Base-by-base conservation (phyloP, 2,797 vertebrate species). In the Rhabdophis nuchalis region DNA sequence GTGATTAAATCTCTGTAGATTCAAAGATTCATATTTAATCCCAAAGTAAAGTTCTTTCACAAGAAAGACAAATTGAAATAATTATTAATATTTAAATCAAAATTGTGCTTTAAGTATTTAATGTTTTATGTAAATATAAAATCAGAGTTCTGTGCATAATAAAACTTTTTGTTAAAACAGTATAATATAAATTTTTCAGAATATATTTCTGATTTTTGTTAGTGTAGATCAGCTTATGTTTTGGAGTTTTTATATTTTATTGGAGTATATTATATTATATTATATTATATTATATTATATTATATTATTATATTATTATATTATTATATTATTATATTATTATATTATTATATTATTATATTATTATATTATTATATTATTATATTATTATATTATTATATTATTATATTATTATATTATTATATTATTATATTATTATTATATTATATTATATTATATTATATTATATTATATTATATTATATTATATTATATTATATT, bases 1-100 rank as follows among this genome's bases (percentile, higher is more conserved):
- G 86, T 87, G 86, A 82, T 82, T 52, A 64, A 90, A 12, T 86
- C 46, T 77, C 57, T 23, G n/a, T 86, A 86, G 89, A 57, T 72
- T 11, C 82, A 23, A 50, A 72, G 25, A 16, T 89, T 89, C 53
- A 89, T 72, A 12, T 50, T 90, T 91, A 77, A 93, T 94, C 92
- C 14, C 12, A 25, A 53, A 93, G 27, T 0, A 0, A 1, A 25
- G 7, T 4, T 0, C 68, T 4, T 77, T 93, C 56, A 86, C 18
- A n/a, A 82, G 1, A 90, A 88, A 68, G 94, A 46, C 72, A 82
- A 82, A 82, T 82, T 25, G 23, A 82, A 82, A 41, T 46, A 82
- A 20, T 46, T 16, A 18, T 46, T 6, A 57, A 20, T 57, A 57
- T 57, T 20, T 56, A 58, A 52, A 92, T 13, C 27, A 82, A 46